Evolutionary conservation across 2,113 vertebrate species (phyloP).

Genomic region (Eublepharis macularius): DNA sequence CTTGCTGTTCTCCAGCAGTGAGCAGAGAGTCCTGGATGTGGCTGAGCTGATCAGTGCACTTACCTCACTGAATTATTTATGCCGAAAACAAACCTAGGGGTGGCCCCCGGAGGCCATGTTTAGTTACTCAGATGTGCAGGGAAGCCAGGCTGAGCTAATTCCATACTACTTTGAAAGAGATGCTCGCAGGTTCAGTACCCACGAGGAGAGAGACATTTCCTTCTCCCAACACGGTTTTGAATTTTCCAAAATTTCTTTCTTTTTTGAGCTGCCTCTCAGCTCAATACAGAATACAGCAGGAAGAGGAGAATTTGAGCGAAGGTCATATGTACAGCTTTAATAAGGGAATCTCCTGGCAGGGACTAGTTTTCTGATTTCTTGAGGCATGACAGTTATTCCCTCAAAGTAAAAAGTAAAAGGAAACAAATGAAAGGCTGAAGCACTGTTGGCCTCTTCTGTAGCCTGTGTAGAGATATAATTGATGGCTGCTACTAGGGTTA

Average conservation of each 20-base stretch:
- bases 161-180: neutral
- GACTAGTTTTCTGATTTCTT: neutral
- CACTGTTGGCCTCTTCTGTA: neutral
- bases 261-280: neutral
- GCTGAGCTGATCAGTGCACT: neutral
- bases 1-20: neutral
- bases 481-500: neutral
- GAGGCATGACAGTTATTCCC: neutral
- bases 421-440: neutral
- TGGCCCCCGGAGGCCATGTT: neutral
- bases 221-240: no score
- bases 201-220: neutral
- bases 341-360: no score
- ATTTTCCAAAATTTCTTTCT: neutral
- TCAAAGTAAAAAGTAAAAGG: neutral
- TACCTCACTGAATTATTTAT: conserved; percentile 31
- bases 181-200: no score
- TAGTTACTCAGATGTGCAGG: neutral
- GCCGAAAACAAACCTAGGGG: neutral
- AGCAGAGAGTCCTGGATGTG: neutral
- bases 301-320: neutral
- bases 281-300: neutral
- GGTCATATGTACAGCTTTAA: neutral
- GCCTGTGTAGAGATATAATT: neutral
- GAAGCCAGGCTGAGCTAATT: neutral